Percentiles rank a stretch among this genome's conserved stretches.
Conservation (phyloP, 2,797 vertebrate species). For the Malacoraja senta region DNA sequence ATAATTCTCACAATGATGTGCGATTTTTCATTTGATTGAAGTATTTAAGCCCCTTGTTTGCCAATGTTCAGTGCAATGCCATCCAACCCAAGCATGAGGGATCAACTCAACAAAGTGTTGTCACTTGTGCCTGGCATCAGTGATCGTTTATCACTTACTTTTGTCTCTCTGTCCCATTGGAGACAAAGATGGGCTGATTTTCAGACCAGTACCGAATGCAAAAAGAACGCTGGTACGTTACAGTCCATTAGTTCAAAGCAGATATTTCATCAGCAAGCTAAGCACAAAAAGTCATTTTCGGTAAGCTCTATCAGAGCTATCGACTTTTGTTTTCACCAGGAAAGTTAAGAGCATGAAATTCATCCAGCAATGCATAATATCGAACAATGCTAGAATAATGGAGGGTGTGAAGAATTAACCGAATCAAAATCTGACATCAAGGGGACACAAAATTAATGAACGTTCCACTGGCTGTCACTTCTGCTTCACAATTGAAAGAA, state of each 20-base stretch:
- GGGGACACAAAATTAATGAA: constrained; percentile 46
- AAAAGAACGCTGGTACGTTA: not conserved
- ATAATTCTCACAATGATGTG: not conserved
- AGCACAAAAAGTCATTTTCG: not conserved
- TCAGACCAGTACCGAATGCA: not conserved
- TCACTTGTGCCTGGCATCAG: not conserved
- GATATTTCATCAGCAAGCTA: not conserved
- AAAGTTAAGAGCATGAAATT: constrained; percentile 18
- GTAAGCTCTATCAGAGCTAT: not conserved
- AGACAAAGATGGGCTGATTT: not conserved
- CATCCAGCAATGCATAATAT: constrained; percentile 28
- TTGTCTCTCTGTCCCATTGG: not conserved
- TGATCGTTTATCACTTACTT: not conserved
- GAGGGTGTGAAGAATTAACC: constrained; percentile 63
- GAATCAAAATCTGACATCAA: constrained; percentile 60
- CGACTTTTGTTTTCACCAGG: not conserved
- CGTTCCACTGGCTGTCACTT: constrained; percentile 46
- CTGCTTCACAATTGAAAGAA: constrained; percentile 47
- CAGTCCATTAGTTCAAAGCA: constrained; percentile 25
- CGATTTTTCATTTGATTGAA: not conserved
- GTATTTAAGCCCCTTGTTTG: not conserved
- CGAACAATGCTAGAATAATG: constrained; percentile 47
- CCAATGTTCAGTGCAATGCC: not conserved
- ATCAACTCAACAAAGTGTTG: not conserved
- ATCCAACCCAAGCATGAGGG: not conserved